Evolutionary conservation across 2,888 invertebrate species (phyloP), one percentile per base, ranked within the genome.

Genomic region (Macropis europaea): DNA sequence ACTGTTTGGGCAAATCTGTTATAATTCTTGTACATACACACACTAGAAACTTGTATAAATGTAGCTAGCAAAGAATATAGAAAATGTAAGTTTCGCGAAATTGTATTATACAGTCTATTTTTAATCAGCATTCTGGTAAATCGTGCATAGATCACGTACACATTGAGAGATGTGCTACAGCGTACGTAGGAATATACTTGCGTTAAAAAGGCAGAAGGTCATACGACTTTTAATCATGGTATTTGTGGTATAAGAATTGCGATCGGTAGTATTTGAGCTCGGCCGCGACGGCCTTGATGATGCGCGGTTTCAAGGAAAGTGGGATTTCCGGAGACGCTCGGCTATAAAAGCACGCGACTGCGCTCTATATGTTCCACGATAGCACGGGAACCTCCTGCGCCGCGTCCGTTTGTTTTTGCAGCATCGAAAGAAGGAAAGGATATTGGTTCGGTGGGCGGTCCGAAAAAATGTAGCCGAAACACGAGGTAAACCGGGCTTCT

Each of bases 251-350:
- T n/a, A n/a, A n/a, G n/a, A n/a, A n/a, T n/a, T n/a, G n/a, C n/a
- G n/a, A n/a, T n/a, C n/a, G n/a, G n/a, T n/a, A n/a, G n/a, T n/a
- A n/a, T n/a, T n/a, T n/a, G n/a, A n/a, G n/a, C n/a, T n/a, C n/a
- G n/a, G n/a, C n/a, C n/a, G n/a, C n/a, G n/a, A n/a, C 17, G 26
- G 7, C 61, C 45, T 63, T 47, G 62, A 62, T 24, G 13, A n/a
- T 11, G 15, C 5, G 13, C 5, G 13, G 28, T 22, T 2, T 13
- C 26, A 9, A 32, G 52, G 6, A 45, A 67, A 38, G 19, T 6
- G 38, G 38, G 36, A 67, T 53, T 53, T 53, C 52, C 66, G n/a
- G n/a, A n/a, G n/a, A 30, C 2, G 1, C 11, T 1, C 9, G 13
- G 1, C 5, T 6, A 17, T 32, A 11, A 7, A 9, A 13, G 3